Base-by-base conservation (phyloP, 2,113 vertebrate species). In the Camelus bactrianus region DNA sequence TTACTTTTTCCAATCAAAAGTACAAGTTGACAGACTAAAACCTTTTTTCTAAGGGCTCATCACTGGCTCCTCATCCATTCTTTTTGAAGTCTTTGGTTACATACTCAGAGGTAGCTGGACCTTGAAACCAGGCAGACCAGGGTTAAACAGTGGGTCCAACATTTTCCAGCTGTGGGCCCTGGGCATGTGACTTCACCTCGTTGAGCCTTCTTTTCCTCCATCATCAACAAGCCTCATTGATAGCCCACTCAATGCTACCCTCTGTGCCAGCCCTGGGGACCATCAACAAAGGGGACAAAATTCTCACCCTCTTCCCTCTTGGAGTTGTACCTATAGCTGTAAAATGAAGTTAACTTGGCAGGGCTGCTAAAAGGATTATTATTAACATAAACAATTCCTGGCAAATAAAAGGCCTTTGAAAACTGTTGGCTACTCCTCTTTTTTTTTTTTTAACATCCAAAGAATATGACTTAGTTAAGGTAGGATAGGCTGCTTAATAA, bases 381-480 rank as follows among this genome's bases (percentile, higher is more conserved):
- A 91, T 48, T 38, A 80, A 60, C 28, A 13, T 70, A 80, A 77
- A 89, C 2, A 69, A 85, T 92, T 90, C 12, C 35, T 87, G 69
- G 69, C 64, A 91, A 5, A 81, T 42, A 82, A 93, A 93, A 93
- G 32, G 28, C 70, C 73, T 96, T 96, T 91, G 52, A 96, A 95
- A 94, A 86, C 28, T 80, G 52, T 64, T 35, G 54, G n/a, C 32
- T 82, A 73, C 22, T 54, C 75, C 67, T 52, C 28, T 91, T 42
- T 10, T 24, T 54, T 91, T 67, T 52, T 28, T 85, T 42, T 10
- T 50, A 90, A 95, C 30, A 82, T 24, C 12, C 6, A 67, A 86
- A 46, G 38, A 95, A 8, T 48, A 50, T 81, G 60, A 65, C 11
- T 95, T 86, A 82, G 54, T 73, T 95, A 79, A 91, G 46, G 48